These are phyloP conservation scores for Pteria penguin DNA, from an alignment of 2,888 invertebrate genomes.

Conservation along the genomic window DNA sequence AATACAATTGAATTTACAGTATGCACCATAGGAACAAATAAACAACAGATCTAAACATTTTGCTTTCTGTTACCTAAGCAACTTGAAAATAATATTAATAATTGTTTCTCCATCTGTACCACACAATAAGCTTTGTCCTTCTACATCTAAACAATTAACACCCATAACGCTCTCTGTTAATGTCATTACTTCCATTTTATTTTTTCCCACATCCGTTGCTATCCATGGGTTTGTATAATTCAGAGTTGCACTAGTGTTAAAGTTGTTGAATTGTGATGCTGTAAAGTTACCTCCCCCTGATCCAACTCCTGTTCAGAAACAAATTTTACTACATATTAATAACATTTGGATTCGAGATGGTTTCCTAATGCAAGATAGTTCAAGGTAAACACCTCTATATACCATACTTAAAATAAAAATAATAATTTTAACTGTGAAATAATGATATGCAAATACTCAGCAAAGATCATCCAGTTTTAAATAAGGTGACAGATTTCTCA, in stretches of 20 bases:
- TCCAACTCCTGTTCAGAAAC: conserved; percentile 51
- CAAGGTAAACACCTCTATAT: no score
- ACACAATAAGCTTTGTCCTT: conserved; percentile 87
- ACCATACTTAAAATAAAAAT: no score
- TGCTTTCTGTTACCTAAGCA: conserved; percentile 54
- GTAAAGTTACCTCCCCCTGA: conserved; percentile 57
- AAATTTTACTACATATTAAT: no score
- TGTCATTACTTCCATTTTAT: conserved; percentile 85
- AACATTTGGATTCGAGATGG: no score
- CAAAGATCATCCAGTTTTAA: no score
- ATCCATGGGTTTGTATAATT: conserved; percentile 83
- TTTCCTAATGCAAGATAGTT: no score
- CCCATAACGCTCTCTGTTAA: conserved; percentile 86
- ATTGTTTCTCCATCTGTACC: conserved; percentile 94
- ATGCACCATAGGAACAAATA: no score
- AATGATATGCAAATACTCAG: no score
- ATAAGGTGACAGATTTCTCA: no score
- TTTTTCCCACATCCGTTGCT: conserved; percentile 85
- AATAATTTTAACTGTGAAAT: no score
- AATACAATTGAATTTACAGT: no score
- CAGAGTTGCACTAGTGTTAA: conserved; percentile 18
- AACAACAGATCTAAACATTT: no score
- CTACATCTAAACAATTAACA: conserved; percentile 90
- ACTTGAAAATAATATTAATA: conserved; percentile 84
- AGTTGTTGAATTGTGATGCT: conserved; percentile 13